A percentile compares a stretch with the other conserved stretches of the same genome.
phyloP scores from a whole-genome alignment of 2,113 vertebrate genomes.

The Scomber colias region DNA sequence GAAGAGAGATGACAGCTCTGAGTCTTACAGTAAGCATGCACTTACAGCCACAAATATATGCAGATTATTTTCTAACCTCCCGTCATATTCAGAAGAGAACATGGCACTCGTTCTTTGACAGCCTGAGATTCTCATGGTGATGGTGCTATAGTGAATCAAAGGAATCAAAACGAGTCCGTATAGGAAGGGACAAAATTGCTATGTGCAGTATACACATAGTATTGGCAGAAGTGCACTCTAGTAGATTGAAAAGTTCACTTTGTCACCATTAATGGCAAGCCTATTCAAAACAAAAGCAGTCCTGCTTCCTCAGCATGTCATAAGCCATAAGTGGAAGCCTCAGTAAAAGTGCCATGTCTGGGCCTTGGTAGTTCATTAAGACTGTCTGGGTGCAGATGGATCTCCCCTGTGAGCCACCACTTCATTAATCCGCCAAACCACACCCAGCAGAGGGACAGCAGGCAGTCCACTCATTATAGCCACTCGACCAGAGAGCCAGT shows the following conservation, averaged over 20 bases:
- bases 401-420: constrained; percentile 51
- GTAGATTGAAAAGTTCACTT: constrained; percentile 78
- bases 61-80: constrained; percentile 4
- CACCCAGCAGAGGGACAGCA: constrained; percentile 36
- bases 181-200: constrained; percentile 47
- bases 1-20: neutral
- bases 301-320: constrained; percentile 76
- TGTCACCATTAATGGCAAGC: constrained; percentile 65
- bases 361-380: constrained; percentile 68
- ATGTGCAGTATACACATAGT: constrained; percentile 9
- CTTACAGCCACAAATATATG: constrained; percentile 14
- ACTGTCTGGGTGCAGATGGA: constrained; percentile 73
- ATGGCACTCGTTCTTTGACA: constrained; percentile 18
- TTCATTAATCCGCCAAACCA: constrained; percentile 72
- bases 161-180: constrained; percentile 35
- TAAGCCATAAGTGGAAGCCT: constrained; percentile 57
- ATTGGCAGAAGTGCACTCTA: constrained; percentile 69
- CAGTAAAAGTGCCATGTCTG: constrained; percentile 58
- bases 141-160: constrained; percentile 36
- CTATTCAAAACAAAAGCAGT: constrained; percentile 63
- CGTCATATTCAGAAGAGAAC: constrained; percentile 7
- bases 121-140: constrained; percentile 10
- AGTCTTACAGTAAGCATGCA: neutral
- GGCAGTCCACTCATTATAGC: constrained; percentile 58
- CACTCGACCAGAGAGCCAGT: constrained; percentile 12